These are phyloP conservation scores for Drosophila tropicalis DNA, from an alignment of 1,140 invertebrate genomes.

Conservation along the genomic window DNA sequence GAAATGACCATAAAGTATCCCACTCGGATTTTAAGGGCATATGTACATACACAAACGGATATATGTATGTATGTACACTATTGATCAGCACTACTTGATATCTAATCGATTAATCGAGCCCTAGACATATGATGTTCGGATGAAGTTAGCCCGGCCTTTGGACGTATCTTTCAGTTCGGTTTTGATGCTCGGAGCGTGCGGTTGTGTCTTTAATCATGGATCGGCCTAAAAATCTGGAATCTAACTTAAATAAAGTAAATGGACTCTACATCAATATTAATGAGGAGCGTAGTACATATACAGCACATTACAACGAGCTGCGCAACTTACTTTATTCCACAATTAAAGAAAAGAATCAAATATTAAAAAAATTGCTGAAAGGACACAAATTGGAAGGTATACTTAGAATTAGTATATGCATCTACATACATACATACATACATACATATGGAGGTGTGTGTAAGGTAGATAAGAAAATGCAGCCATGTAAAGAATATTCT, in stretches of 20 bases:
- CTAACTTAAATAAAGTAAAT: conserved; percentile 4
- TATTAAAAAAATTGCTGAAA: conserved; percentile 36
- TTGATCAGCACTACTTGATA: too few species aligned
- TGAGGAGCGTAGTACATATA: conserved; percentile 25
- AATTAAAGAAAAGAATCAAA: conserved; percentile 15
- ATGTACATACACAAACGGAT: too few species aligned
- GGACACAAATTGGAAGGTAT: conserved; percentile 54
- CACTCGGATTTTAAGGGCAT: too few species aligned
- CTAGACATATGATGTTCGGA: too few species aligned
- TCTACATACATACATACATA: neutral
- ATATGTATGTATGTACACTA: too few species aligned
- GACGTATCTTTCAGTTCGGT: neutral
- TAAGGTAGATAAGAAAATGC: neutral
- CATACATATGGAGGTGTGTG: neutral
- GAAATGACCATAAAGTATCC: too few species aligned
- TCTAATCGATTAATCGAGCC: too few species aligned
- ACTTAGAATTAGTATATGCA: neutral
- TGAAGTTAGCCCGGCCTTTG: neutral
- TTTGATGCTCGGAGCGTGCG: neutral
- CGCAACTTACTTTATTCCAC: conserved; percentile 37
- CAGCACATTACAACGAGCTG: conserved; percentile 41
- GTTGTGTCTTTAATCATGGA: neutral
- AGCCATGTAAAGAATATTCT: neutral
- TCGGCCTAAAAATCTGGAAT: conserved; percentile 25
- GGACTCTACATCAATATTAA: conserved; percentile 40